phyloP scores from a whole-genome alignment of 2,113 vertebrate species.

The Cinclus mexicanus region DNA sequence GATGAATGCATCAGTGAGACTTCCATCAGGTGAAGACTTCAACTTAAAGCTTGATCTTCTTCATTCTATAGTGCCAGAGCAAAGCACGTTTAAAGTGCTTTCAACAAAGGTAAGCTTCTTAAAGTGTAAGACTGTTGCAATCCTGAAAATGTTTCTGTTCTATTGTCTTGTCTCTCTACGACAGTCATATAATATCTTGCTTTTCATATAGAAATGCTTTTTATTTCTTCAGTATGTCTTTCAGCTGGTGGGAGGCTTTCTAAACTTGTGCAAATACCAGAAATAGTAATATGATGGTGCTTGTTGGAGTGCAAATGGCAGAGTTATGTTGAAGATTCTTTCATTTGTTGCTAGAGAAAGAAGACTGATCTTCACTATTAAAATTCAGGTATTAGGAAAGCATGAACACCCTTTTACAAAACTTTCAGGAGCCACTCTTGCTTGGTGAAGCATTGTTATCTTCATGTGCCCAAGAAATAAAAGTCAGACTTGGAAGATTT shows the following conservation, averaged over 20 bases:
- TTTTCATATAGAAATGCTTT: neutral
- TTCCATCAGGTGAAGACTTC: constrained; percentile 85
- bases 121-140: neutral
- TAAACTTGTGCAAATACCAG: neutral
- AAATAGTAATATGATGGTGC: neutral
- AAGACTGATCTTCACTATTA: neutral
- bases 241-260: neutral
- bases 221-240: neutral
- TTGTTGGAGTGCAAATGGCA: neutral
- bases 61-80: constrained; percentile 85
- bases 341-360: neutral
- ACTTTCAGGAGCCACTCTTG: neutral
- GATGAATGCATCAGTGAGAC: constrained; percentile 82
- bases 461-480: neutral
- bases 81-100: constrained; percentile 92
- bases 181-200: neutral
- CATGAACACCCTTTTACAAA: neutral
- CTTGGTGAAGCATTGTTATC: neutral
- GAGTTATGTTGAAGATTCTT: neutral
- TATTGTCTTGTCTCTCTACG: constrained; percentile 7
- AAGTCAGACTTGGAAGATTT: neutral
- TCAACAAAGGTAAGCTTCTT: constrained; percentile 87
- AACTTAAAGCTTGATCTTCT: constrained; percentile 83
- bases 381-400: neutral
- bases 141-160: neutral